Base-by-base conservation (phyloP, 53 echinoderm and acorn worm species). In the Actinopyga echinites region DNA sequence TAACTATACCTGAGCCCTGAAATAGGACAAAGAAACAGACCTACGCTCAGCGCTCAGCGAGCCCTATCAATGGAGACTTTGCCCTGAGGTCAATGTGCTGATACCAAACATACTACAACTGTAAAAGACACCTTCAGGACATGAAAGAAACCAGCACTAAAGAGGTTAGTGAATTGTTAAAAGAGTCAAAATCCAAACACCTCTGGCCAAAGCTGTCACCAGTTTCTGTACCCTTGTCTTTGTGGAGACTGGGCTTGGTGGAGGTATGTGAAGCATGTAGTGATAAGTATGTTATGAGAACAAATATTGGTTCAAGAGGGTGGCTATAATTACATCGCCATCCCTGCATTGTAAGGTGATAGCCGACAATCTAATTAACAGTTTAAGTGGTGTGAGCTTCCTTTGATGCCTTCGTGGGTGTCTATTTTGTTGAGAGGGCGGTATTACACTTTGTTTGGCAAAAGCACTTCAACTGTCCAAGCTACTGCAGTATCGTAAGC, bases 251-350 rank as follows among this genome's bases (percentile, higher is more conserved):
- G 29, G 56, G 49, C 49, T 49, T 49, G 15, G 23, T 42, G 23
- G 24, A 40, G 71, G 36, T 71, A 71, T 71, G 40, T 71, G 42
- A 71, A 42, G 44, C 71, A 71, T 71, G 71, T 71, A 71, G 40
- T 71, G 71, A 71, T 71, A 40, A 71, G 71, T 71, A 71, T 71
- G 71, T 71, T 71, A 71, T 71, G 71, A 71, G 71, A 71, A 71
- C 71, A 71, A 71, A 38, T 71, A 71, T 71, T 71, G 71, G 71
- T 71, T 40, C 45, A 71, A 71, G 71, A 71, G 12, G 68, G 35
- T 21, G 32, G 17, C 49, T 49, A 49, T 49, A 32, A 68, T 30
- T 38, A 71, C 71, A 40, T 71, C 44, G 71, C 40, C 71, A 71
- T 71, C 40, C 26, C 40, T 40, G 42, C 21, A 42, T 45, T 71